Conservation (phyloP, 1,140 invertebrate genomes). For the Cotesia chilonis region DNA sequence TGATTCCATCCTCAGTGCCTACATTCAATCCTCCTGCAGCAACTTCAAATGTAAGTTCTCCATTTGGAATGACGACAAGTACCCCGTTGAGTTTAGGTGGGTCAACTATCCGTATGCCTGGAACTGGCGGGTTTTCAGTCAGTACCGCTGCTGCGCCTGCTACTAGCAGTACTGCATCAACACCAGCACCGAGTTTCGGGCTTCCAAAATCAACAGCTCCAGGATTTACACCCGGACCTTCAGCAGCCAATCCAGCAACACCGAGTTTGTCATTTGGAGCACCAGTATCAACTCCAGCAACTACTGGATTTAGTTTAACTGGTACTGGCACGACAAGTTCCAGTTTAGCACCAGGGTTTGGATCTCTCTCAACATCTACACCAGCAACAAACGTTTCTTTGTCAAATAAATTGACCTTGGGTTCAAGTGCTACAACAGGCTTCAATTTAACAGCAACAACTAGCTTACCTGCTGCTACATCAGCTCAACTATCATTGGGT, state of each 20-base stretch:
- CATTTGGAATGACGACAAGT: constrained; percentile 14
- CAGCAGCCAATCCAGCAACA: constrained; percentile 50
- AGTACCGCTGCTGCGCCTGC: constrained; percentile 31
- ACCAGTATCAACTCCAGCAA: constrained; percentile 43
- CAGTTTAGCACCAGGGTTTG: constrained; percentile 47
- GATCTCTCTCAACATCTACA: constrained; percentile 42
- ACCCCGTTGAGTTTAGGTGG: neutral
- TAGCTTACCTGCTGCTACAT: constrained; percentile 44
- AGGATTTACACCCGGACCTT: constrained; percentile 56
- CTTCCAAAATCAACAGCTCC: constrained; percentile 55
- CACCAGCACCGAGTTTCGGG: constrained; percentile 23
- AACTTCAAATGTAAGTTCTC: neutral
- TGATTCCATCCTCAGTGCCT: constrained; percentile 27
- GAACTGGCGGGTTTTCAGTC: neutral
- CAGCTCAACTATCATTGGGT: constrained; percentile 45
- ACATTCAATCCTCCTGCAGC: constrained; percentile 20
- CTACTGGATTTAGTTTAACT: constrained; percentile 47
- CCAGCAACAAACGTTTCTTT: no score
- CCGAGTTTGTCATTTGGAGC: constrained; percentile 53
- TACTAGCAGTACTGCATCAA: constrained; percentile 43
- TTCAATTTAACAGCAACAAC: constrained; percentile 44
- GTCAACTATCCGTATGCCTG: neutral
- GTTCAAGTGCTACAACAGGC: constrained; percentile 28
- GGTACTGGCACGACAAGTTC: constrained; percentile 39
- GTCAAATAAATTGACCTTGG: no score